A percentile compares a stretch with the other conserved stretches of the same genome.
phyloP scores from a whole-genome alignment of 1,140 invertebrate genomes.

The Piezodorus guildinii region DNA sequence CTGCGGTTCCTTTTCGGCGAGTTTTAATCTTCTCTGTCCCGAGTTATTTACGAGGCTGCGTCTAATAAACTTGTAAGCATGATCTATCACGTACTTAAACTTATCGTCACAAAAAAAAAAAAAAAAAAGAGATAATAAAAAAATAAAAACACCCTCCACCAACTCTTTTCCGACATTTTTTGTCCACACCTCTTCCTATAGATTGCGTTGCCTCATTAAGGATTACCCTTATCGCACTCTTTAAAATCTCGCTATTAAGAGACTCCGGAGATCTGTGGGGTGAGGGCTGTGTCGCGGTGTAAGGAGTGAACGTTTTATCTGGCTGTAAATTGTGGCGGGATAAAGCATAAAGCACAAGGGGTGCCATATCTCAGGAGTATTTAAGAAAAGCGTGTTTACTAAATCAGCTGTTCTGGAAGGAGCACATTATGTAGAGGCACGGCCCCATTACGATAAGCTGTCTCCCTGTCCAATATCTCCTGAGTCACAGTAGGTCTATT shows the following conservation, averaged over 20 bases:
- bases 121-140: background rate
- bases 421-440: slow-evolving; percentile 18
- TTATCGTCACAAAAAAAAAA: slow-evolving; percentile 4
- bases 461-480: slow-evolving; percentile 4
- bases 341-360: slow-evolving; percentile 8
- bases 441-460: slow-evolving; percentile 14
- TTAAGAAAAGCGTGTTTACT: slow-evolving; percentile 22
- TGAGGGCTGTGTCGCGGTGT: background rate
- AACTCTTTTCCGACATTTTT: background rate
- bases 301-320: slow-evolving; percentile 9
- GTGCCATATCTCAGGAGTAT: background rate
- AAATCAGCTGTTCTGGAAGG: slow-evolving; percentile 18
- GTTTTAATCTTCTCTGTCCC: slow-evolving; percentile 7
- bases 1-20: background rate
- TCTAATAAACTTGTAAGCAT: slow-evolving; percentile 16
- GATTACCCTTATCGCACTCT: slow-evolving; percentile 5
- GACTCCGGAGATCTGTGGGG: background rate
- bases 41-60: background rate
- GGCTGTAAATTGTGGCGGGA: background rate
- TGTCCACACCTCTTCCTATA: background rate
- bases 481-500: background rate
- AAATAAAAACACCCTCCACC: background rate
- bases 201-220: slow-evolving; percentile 7
- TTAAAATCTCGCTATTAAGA: slow-evolving; percentile 11
- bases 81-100: slow-evolving; percentile 16